Base-by-base conservation (phyloP, 2,888 invertebrate genomes). In the Abscondita cerata region DNA sequence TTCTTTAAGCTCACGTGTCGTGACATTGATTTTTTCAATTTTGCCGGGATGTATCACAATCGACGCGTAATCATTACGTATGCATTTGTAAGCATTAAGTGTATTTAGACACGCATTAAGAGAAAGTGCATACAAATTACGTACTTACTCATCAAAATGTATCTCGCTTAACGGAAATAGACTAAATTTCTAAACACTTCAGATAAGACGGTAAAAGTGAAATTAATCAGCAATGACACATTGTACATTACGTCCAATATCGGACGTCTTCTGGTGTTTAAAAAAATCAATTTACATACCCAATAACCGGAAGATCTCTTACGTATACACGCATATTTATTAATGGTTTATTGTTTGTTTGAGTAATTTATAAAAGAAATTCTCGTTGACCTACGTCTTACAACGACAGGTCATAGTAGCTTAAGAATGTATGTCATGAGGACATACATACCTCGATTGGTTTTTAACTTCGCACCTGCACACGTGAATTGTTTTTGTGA, bases 381-480 rank as follows among this genome's bases (percentile, higher is more conserved):
- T 54, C 31, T 33, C 57, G 53, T 58, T 62, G 62, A 62, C 62
- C 62, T 53, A 53, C 40, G 62, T 52, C 33, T 41, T 8, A 33
- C 52, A 13, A 36, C 40, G 41, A 48, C 33, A 53, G 57, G 47
- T 62, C 48, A 41, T 58, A 53, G 52, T 18, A 47, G 44, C 44
- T 31, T 36, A 62, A 52, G 53, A 62, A 58, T 62, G 62, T 62
- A 58, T 62, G 62, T 62, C 53, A 62, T 6, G 62, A 58, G 62
- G 62, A 58, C 62, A 51, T n/a, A n/a, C n/a, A n/a, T 33, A 51
- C 41, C 47, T 44, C 36, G 13, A 11, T 13, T 25, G 25, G 25
- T 54, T 38, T 13, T 38, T 38, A n/a, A 13, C 8, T 8, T 25
- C 25, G 25, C 25, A 6, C 6, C 25, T 25, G 25, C 6, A 25